Percentiles rank a stretch among this genome's conserved stretches.
These are phyloP conservation scores for Druceiella hillmani DNA, from an alignment of 2,888 invertebrate species.

Conservation along the genomic window DNA sequence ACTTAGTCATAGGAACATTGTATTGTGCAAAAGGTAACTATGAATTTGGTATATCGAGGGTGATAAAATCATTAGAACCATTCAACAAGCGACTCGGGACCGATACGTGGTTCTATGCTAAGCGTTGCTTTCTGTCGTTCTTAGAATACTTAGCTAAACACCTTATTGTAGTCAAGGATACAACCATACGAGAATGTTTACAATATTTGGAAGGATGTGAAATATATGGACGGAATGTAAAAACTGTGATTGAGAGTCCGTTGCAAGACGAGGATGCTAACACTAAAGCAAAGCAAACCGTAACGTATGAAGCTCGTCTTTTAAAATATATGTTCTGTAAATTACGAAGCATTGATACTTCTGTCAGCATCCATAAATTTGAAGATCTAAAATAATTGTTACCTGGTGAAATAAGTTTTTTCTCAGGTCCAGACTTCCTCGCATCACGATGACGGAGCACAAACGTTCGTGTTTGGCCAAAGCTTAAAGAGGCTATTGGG, in stretches of 20 bases:
- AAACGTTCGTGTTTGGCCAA: constrained; percentile 61
- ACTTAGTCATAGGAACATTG: constrained; percentile 95
- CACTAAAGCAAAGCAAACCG: constrained; percentile 78
- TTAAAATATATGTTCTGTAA: constrained; percentile 76
- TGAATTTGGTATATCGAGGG: constrained; percentile 96
- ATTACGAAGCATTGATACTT: constrained; percentile 52
- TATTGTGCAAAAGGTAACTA: constrained; percentile 99
- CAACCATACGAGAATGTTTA: constrained; percentile 81
- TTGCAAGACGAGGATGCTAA: constrained; percentile 66
- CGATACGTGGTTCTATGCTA: constrained; percentile 98
- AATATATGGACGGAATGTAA: constrained; percentile 75
- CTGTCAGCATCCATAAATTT: constrained; percentile 49
- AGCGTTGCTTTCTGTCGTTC: constrained; percentile 90
- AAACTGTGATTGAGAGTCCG: constrained; percentile 77
- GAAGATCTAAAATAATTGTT: constrained; percentile 45
- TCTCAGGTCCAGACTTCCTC: constrained; percentile 42
- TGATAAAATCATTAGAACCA: constrained; percentile 94
- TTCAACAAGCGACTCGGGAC: constrained; percentile 92
- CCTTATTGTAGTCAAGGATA: constrained; percentile 81
- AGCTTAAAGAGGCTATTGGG: constrained; percentile 63
- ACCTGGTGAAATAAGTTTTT: constrained; percentile 43
- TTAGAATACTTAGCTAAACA: constrained; percentile 88
- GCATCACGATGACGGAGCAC: constrained; percentile 57
- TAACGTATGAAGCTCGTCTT: constrained; percentile 83
- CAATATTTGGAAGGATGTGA: constrained; percentile 89